A percentile compares a stretch with the other conserved stretches of the same genome.
Conservation (phyloP, 2,888 invertebrate genomes). For the Sphecodes monilicornis region DNA sequence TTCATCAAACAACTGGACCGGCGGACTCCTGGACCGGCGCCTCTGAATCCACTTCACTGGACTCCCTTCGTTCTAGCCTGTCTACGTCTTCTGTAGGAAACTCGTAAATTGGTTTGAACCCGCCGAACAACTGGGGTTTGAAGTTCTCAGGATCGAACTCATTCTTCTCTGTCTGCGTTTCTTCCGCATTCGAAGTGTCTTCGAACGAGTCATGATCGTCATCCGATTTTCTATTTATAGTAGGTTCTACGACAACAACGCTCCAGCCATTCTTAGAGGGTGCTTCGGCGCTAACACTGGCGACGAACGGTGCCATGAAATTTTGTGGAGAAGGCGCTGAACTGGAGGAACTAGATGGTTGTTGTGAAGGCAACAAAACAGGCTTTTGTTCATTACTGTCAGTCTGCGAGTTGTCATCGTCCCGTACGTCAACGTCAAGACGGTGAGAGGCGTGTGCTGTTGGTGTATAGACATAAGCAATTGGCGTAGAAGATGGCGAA, state of each 20-base stretch:
- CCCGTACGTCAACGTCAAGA: constrained; percentile 48
- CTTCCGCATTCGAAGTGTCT: constrained; percentile 60
- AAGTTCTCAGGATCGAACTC: constrained; percentile 88
- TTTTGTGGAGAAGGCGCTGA: constrained; percentile 85
- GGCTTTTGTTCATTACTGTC: constrained; percentile 71
- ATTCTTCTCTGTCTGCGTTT: constrained; percentile 77
- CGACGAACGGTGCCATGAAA: constrained; percentile 90
- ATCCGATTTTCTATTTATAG: constrained; percentile 41
- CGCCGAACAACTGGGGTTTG: constrained; percentile 89
- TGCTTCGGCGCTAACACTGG: constrained; percentile 87
- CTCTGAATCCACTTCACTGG: constrained; percentile 36
- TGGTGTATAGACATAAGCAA: constrained; percentile 89
- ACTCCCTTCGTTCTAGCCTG: constrained; percentile 41
- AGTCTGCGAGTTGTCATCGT: constrained; percentile 59
- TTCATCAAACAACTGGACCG: constrained; percentile 48
- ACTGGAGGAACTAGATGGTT: constrained; percentile 81
- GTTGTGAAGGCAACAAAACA: constrained; percentile 80
- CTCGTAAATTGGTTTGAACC: constrained; percentile 89
- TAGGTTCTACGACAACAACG: constrained; percentile 83
- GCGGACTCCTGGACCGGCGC: background rate
- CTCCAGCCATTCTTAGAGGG: constrained; percentile 88
- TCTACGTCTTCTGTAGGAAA: constrained; percentile 76
- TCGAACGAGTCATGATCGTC: constrained; percentile 36
- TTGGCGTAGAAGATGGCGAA: constrained; percentile 86
- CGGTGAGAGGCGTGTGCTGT: constrained; percentile 84